These are phyloP conservation scores for Chromis chromis DNA, from an alignment of 2,797 vertebrate species.

Conservation along the genomic window DNA sequence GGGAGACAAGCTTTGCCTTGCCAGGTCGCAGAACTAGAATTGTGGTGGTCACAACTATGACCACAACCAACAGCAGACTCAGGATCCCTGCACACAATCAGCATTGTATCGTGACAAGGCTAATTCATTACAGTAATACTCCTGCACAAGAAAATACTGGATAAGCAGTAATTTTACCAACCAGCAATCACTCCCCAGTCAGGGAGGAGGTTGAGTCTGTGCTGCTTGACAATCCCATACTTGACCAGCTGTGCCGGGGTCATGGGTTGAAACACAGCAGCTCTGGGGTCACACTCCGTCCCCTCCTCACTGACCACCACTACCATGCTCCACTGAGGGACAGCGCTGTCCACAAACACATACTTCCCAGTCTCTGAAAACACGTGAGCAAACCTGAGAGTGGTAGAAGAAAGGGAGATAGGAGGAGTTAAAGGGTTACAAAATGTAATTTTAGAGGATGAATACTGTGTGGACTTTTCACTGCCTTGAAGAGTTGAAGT, in stretches of 20 bases:
- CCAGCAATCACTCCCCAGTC: conserved; percentile 90
- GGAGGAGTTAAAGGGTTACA: neutral
- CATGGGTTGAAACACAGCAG: conserved; percentile 87
- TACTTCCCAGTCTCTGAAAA: conserved; percentile 91
- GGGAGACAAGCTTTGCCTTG: conserved; percentile 72
- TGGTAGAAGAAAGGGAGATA: neutral
- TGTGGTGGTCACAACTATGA: conserved; percentile 82
- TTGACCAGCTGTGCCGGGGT: conserved; percentile 89
- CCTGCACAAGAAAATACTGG: neutral
- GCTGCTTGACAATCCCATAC: conserved; percentile 84
- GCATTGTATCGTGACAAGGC: neutral
- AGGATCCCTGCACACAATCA: conserved; percentile 82
- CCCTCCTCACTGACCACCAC: conserved; percentile 88
- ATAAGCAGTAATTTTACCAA: neutral
- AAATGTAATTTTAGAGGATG: neutral
- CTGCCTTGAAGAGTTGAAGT: conserved; percentile 89
- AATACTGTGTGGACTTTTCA: neutral
- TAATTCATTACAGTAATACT: neutral
- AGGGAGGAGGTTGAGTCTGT: conserved; percentile 86
- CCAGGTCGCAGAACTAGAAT: conserved; percentile 86
- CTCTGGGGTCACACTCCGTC: conserved; percentile 80
- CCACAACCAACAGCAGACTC: conserved; percentile 82
- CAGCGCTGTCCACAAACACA: conserved; percentile 87
- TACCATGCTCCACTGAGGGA: conserved; percentile 85
- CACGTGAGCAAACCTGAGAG: conserved; percentile 90